Percentiles rank a stretch among this genome's conserved stretches.
Conservation (phyloP, 2,797 vertebrate genomes). For the Todus mexicanus region DNA sequence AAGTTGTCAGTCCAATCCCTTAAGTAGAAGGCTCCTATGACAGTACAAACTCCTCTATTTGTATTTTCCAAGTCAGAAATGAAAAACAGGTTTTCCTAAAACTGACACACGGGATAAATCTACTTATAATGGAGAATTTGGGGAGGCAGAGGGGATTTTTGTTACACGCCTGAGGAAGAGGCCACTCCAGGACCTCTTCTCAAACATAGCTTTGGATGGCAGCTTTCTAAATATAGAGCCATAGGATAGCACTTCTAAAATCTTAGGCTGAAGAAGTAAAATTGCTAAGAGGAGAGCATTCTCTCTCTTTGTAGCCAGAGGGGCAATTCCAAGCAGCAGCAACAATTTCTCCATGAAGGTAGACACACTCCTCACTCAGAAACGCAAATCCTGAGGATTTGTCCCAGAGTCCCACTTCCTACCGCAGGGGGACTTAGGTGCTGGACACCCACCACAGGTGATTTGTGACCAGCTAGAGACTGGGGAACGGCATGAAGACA, state of each 20-base stretch:
- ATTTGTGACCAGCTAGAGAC: background rate
- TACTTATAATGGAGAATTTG: background rate
- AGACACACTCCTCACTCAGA: background rate
- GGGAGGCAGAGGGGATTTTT: background rate
- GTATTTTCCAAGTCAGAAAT: background rate
- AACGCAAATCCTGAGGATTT: fast-evolving
- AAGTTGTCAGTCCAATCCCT: background rate
- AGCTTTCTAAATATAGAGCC: background rate
- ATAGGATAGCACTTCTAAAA: background rate
- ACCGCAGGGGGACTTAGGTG: background rate
- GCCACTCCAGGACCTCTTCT: background rate
- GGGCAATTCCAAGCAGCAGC: background rate
- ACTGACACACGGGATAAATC: background rate
- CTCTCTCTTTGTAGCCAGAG: background rate
- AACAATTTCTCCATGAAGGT: background rate
- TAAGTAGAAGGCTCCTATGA: background rate
- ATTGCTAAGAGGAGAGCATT: background rate
- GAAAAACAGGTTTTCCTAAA: background rate
- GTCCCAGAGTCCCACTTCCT: background rate
- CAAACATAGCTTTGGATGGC: background rate
- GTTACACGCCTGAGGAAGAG: background rate
- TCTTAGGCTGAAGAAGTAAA: background rate
- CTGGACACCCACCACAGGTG: background rate
- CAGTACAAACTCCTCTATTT: background rate
- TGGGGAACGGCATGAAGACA: background rate